These are phyloP conservation scores for Platorchestia sp. DNA, from an alignment of 1,140 invertebrate species.

Conservation along the genomic window DNA sequence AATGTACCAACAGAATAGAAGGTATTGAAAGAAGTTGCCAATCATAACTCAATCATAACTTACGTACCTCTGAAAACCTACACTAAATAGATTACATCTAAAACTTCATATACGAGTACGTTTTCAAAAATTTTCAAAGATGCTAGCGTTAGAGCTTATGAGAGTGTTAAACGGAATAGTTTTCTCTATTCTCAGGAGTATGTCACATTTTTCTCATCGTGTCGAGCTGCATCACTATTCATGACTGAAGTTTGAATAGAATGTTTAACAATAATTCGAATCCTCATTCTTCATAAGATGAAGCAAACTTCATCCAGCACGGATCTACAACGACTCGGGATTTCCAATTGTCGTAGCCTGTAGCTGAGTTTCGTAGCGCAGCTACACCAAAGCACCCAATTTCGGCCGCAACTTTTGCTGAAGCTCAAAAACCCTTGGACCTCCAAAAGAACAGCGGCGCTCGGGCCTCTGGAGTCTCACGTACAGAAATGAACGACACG, in stretches of 20 bases:
- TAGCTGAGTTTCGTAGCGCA: neutral
- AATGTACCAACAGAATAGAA: too few relatives aligned
- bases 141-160: too few relatives aligned
- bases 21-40: too few relatives aligned
- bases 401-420: neutral
- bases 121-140: too few relatives aligned
- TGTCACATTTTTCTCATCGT: neutral
- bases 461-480: constrained; percentile 14
- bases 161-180: too few relatives aligned
- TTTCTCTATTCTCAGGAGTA: neutral
- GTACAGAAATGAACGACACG: constrained; percentile 39
- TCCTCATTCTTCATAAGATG: neutral
- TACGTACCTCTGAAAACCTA: too few relatives aligned
- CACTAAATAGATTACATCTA: too few relatives aligned
- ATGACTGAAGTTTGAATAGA: neutral
- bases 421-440: neutral
- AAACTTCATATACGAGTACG: too few relatives aligned
- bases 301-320: neutral
- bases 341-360: too few relatives aligned
- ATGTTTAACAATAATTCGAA: neutral
- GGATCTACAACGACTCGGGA: too few relatives aligned
- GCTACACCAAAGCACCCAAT: neutral
- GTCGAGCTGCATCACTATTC: neutral
- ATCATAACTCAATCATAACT: too few relatives aligned
- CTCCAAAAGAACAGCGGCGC: neutral